Conservation (phyloP, 2,888 invertebrate genomes). For the Salpingus planirostris region DNA sequence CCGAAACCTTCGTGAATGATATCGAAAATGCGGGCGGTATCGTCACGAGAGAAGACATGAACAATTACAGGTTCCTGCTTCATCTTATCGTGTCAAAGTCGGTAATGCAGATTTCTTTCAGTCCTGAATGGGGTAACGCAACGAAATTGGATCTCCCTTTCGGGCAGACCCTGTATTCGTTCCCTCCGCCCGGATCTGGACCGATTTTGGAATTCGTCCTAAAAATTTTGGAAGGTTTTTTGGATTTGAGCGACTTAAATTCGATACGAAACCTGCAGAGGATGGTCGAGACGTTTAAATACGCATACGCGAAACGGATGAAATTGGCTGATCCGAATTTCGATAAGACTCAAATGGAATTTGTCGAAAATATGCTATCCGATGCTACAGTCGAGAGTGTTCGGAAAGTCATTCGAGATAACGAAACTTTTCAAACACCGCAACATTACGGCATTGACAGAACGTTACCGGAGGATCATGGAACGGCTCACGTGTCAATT, state of each 20-base stretch:
- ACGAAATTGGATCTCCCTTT: conserved; percentile 48
- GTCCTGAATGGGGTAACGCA: conserved; percentile 58
- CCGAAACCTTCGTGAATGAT: conserved; percentile 35
- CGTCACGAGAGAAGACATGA: conserved; percentile 68
- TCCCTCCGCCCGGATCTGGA: conserved; percentile 81
- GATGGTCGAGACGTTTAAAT: conserved; percentile 83
- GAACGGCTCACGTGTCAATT: conserved; percentile 86
- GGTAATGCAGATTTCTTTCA: too few species aligned
- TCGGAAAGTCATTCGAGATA: conserved; percentile 44
- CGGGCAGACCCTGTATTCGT: conserved; percentile 61
- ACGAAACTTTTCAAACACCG: conserved; percentile 56
- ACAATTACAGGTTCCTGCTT: conserved; percentile 62
- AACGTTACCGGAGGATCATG: conserved; percentile 54
- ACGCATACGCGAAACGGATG: conserved; percentile 78
- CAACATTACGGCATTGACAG: conserved; percentile 64
- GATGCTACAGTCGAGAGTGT: conserved; percentile 12
- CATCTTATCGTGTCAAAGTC: too few species aligned
- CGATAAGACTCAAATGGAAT: too few species aligned
- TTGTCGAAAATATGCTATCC: too few species aligned
- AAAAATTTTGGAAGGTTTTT: conserved; percentile 60
- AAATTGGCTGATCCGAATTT: conserved; percentile 69
- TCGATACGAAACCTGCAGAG: conserved; percentile 60
- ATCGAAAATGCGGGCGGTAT: conserved; percentile 56
- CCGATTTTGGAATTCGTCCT: conserved; percentile 71
- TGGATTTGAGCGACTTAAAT: conserved; percentile 25